phyloP scores from a whole-genome alignment of 2,113 vertebrate species.

The Chelonoidis abingdonii region DNA sequence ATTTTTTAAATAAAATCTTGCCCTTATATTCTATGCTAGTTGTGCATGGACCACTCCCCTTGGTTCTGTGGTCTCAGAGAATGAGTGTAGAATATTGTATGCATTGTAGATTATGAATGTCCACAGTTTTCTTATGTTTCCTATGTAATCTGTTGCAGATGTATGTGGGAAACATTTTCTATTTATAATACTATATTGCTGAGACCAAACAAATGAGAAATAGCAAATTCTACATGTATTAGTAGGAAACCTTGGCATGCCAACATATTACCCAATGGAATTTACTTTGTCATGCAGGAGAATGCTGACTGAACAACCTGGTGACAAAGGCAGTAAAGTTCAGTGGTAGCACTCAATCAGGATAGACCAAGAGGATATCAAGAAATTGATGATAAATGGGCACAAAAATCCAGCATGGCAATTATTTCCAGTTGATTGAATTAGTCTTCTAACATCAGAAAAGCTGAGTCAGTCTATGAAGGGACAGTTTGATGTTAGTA shows the following conservation, averaged over 20 bases:
- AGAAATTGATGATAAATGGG: neutral
- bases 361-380: neutral
- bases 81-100: neutral
- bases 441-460: neutral
- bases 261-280: neutral
- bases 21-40: neutral
- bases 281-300: neutral
- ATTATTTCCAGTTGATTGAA: neutral
- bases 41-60: neutral
- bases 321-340: neutral
- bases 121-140: neutral
- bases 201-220: neutral
- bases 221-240: neutral
- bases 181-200: neutral
- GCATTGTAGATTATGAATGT: neutral
- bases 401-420: neutral
- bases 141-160: neutral
- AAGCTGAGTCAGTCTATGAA: neutral
- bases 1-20: neutral
- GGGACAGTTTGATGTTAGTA: neutral
- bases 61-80: neutral
- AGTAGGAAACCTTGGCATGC: neutral
- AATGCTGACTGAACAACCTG: neutral
- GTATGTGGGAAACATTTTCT: neutral
- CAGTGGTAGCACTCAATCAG: neutral